Conservation (phyloP, 2,797 vertebrate genomes). For the Pogoniulus pusillus region DNA sequence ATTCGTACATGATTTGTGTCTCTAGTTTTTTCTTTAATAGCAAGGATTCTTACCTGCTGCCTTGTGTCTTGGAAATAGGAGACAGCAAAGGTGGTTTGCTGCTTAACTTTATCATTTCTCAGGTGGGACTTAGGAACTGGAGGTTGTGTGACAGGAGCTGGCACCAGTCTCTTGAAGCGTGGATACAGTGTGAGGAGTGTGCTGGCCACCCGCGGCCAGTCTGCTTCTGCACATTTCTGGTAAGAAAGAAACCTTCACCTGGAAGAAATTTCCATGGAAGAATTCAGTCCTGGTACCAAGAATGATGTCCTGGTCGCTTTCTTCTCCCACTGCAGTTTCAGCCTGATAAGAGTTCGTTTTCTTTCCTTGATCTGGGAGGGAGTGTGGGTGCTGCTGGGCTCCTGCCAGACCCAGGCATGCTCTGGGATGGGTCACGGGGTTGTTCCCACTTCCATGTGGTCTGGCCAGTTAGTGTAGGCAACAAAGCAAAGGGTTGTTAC, state of each 20-base stretch:
- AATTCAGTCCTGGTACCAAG: background rate
- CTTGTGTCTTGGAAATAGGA: background rate
- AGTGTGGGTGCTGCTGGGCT: background rate
- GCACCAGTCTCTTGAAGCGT: fast-evolving
- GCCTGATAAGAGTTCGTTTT: background rate
- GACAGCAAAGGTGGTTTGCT: background rate
- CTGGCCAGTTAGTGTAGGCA: fast-evolving
- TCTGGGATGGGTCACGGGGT: fast-evolving
- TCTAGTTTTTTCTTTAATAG: background rate
- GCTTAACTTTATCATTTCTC: background rate
- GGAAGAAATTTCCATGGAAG: background rate
- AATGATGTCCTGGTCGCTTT: background rate
- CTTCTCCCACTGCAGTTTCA: fast-evolving
- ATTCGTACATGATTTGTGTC: background rate
- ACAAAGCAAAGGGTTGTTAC: background rate
- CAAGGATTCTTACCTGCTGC: background rate
- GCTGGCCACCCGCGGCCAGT: fast-evolving
- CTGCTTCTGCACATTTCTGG: fast-evolving
- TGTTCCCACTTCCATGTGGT: background rate
- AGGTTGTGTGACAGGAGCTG: background rate
- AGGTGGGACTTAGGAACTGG: background rate
- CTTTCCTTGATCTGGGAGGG: background rate
- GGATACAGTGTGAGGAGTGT: background rate
- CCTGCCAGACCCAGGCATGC: fast-evolving
- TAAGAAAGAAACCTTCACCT: background rate